Evolutionary conservation across 2,888 invertebrate species (phyloP).

Genomic region (Tenodera sinensis): DNA sequence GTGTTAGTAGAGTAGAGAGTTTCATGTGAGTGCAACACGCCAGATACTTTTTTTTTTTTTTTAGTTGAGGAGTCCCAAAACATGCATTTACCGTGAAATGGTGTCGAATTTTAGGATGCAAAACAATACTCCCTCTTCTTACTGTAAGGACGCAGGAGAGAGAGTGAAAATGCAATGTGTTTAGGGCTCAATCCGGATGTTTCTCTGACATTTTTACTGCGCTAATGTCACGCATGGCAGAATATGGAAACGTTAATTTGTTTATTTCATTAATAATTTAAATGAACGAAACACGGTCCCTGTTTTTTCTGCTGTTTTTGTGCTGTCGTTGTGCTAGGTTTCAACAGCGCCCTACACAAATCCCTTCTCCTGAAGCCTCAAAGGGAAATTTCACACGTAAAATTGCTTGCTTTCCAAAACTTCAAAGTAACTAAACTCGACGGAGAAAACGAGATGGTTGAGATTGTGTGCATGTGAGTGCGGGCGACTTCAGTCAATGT

Average conservation of each 20-base stretch:
- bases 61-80: no score
- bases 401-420: background rate
- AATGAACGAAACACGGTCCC: background rate
- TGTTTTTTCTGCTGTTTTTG: background rate
- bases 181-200: background rate
- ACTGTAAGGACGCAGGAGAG: no score
- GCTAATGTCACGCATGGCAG: background rate
- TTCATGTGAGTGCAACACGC: no score
- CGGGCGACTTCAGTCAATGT: background rate
- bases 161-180: background rate
- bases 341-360: background rate
- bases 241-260: background rate
- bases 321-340: background rate
- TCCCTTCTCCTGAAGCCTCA: background rate
- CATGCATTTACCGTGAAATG: no score
- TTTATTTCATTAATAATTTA: background rate
- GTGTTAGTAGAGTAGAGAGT: no score
- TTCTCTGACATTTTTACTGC: background rate
- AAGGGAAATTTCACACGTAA: constrained; percentile 8
- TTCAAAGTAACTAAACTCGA: background rate
- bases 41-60: no score
- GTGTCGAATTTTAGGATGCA: no score
- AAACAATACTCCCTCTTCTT: no score
- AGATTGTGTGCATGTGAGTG: background rate
- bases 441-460: background rate